phyloP scores from a whole-genome alignment of 2,113 vertebrate genomes.

The Gadus macrocephalus region DNA sequence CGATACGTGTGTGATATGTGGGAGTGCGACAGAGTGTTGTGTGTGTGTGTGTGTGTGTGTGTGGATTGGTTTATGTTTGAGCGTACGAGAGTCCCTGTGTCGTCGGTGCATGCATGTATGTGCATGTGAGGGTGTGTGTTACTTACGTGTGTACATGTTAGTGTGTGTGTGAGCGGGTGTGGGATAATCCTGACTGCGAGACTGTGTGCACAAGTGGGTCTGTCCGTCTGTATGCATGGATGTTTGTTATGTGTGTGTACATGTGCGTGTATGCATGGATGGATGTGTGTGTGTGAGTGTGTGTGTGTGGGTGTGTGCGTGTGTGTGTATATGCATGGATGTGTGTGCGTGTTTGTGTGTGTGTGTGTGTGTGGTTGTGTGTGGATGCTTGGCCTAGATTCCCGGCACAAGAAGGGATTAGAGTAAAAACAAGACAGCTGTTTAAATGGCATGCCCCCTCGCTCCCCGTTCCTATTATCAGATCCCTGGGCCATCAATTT shows the following conservation, averaged over 20 bases:
- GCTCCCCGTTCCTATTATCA: conserved; percentile 42
- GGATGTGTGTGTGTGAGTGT: not conserved
- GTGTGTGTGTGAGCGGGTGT: not conserved
- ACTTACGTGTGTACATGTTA: too few species aligned
- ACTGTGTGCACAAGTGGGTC: not conserved
- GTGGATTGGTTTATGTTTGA: not conserved
- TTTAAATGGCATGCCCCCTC: conserved; percentile 36
- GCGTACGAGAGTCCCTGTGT: not conserved
- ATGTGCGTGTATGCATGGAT: not conserved
- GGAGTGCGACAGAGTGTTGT: not conserved
- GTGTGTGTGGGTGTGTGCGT: not conserved
- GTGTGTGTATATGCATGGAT: not conserved
- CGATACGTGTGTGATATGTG: not conserved
- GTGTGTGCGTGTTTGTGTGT: not conserved
- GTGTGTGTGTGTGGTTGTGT: not conserved
- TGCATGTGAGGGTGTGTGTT: not conserved
- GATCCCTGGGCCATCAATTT: conserved; percentile 31
- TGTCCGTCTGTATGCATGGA: not conserved
- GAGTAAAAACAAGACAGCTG: conserved; percentile 48
- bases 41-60: conserved; percentile 1
- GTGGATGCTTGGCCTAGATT: conserved; percentile 30
- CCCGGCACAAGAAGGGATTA: conserved; percentile 46
- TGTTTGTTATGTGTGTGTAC: not conserved
- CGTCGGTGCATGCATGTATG: not conserved
- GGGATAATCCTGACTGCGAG: not conserved